Percentiles rank a stretch among this genome's conserved stretches.
phyloP scores from a whole-genome alignment of 2,888 invertebrate species.

The Herminia tarsipennalis region DNA sequence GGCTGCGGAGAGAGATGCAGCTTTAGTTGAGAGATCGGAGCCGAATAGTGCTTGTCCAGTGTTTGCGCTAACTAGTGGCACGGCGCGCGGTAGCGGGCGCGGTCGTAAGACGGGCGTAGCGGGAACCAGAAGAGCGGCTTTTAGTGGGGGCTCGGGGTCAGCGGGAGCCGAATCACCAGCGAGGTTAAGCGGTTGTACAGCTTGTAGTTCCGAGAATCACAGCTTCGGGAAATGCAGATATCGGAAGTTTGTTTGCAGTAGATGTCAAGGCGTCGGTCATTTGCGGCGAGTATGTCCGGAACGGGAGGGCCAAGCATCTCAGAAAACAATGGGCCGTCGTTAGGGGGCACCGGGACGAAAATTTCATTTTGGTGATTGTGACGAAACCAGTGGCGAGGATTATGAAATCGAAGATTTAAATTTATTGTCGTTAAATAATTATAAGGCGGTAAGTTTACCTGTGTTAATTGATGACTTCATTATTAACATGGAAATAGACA shows the following conservation, averaged over 20 bases:
- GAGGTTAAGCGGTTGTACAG: background rate
- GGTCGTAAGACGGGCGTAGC: background rate
- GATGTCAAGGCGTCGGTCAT: slow-evolving; percentile 14
- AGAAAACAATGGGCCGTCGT: too few relatives aligned
- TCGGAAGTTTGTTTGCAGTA: slow-evolving; percentile 9
- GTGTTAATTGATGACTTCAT: slow-evolving; percentile 16
- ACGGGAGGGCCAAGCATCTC: too few relatives aligned
- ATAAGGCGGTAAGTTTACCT: slow-evolving; percentile 28
- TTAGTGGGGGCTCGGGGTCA: background rate
- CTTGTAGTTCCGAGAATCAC: background rate
- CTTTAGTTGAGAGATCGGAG: background rate
- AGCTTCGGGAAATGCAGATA: slow-evolving; percentile 10
- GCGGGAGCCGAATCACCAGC: background rate
- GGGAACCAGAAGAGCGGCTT: background rate
- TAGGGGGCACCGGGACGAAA: background rate
- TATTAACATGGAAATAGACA: slow-evolving; percentile 40
- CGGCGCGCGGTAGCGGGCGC: background rate
- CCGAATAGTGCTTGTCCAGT: background rate
- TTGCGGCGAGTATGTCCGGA: slow-evolving; percentile 18
- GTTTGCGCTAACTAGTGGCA: background rate
- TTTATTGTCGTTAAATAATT: slow-evolving; percentile 21
- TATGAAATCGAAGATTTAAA: slow-evolving; percentile 14
- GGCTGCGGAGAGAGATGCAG: slow-evolving; percentile 11
- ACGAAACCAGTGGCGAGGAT: background rate
- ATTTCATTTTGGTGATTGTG: too few relatives aligned